Conservation (phyloP, 2,113 vertebrate genomes). For the Epinephelus moara region DNA sequence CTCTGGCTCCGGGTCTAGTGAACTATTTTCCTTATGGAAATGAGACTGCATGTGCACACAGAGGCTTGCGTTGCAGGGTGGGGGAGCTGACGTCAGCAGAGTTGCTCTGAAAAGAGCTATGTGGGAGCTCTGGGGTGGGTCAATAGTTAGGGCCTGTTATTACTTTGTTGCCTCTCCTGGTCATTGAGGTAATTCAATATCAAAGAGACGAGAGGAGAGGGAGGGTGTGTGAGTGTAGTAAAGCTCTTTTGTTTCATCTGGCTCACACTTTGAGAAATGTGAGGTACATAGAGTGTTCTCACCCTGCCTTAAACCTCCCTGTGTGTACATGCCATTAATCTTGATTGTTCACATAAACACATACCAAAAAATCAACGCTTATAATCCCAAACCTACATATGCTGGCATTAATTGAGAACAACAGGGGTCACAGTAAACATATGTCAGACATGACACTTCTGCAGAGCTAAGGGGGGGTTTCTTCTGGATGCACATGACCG, state of each 20-base stretch:
- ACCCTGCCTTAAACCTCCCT: not conserved
- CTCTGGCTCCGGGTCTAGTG: slow-evolving; percentile 42
- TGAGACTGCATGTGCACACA: slow-evolving; percentile 27
- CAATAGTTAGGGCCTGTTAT: slow-evolving; percentile 48
- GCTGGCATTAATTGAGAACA: slow-evolving; percentile 36
- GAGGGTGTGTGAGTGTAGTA: not conserved
- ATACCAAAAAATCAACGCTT: not conserved
- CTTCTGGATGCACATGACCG: not conserved
- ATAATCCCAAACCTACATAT: slow-evolving; percentile 14
- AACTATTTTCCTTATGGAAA: slow-evolving; percentile 66
- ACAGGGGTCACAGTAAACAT: slow-evolving; percentile 31
- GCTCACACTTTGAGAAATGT: slow-evolving; percentile 9
- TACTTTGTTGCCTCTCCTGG: slow-evolving; percentile 50
- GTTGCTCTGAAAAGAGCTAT: slow-evolving; percentile 9
- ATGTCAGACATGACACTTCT: slow-evolving; percentile 31
- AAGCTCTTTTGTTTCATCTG: slow-evolving; percentile 28
- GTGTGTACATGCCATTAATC: slow-evolving; percentile 7
- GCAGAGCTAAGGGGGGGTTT: slow-evolving; percentile 6
- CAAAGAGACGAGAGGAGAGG: slow-evolving; percentile 12
- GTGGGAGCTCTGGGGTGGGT: slow-evolving; percentile 35
- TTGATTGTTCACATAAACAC: not conserved
- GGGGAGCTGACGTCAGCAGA: slow-evolving; percentile 43
- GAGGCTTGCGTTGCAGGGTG: not conserved
- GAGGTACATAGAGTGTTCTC: not conserved
- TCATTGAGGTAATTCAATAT: slow-evolving; percentile 50